phyloP scores from a whole-genome alignment of 35 echinoderm and acorn worm genomes.

The Heliocidaris tuberculata region DNA sequence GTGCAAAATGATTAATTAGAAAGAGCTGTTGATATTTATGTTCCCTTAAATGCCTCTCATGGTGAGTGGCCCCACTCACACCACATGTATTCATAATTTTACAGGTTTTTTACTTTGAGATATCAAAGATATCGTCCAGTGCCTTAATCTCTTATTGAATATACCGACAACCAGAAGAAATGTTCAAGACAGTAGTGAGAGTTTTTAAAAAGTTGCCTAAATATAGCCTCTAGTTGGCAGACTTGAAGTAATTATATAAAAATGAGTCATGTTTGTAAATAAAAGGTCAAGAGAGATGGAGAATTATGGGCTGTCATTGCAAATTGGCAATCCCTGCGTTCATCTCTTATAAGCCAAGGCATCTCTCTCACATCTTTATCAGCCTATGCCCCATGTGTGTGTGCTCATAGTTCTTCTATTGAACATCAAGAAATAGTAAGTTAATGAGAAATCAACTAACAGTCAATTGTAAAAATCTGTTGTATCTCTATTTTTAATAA shows the following conservation, averaged over 20 bases:
- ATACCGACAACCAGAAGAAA: too few relatives aligned
- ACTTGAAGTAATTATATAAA: conserved; percentile 13
- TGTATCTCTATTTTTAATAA: too few relatives aligned
- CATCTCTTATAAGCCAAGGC: background rate
- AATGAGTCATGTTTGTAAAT: conserved; percentile 13
- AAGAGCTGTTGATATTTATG: background rate
- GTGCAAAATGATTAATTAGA: background rate
- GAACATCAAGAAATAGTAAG: background rate
- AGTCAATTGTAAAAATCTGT: too few relatives aligned
- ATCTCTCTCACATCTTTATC: conserved; percentile 1
- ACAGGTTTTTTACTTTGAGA: background rate
- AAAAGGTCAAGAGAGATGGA: conserved; percentile 3
- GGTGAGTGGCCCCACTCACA: background rate
- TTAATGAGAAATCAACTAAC: too few relatives aligned
- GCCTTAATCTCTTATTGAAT: too few relatives aligned
- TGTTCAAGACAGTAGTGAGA: too few relatives aligned
- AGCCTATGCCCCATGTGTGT: background rate
- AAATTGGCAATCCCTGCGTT: background rate
- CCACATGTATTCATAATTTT: background rate
- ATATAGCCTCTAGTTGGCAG: background rate
- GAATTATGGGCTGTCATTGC: conserved; percentile 1
- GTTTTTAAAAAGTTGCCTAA: background rate
- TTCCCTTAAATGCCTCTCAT: background rate
- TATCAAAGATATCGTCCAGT: background rate
- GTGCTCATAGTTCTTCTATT: background rate